Base-by-base conservation (phyloP, 2,113 vertebrate genomes). In the Triplophysa rosa region DNA sequence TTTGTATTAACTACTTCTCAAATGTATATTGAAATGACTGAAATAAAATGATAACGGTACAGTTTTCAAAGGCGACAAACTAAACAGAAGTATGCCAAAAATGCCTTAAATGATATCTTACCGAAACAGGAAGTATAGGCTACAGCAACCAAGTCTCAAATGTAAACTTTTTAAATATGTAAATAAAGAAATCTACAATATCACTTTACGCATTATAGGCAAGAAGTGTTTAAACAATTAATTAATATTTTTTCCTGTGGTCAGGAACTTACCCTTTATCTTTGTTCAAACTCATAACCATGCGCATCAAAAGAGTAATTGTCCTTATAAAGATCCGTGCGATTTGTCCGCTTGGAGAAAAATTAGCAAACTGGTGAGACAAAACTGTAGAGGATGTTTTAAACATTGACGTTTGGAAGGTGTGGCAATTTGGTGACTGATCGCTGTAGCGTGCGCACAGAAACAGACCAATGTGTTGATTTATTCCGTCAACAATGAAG, bases 381-480 rank as follows among this genome's bases (percentile, higher is more conserved):
- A 49, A 29, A 49, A 49, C 19, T 29, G 2, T 21, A 45, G n/a
- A 6, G 24, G 5, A 13, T 29, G 2, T 19, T 29, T n/a, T 49
- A 13, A 49, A 58, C 19, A 2, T 58, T 58, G 5, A 75, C 0
- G 58, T 49, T 62, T 62, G 21, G 17, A n/a, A 75, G 72, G 72
- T 75, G 72, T 75, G 72, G 72, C 45, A 42, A 29, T 29, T 63
- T 75, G 16, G 16, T 75, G 21, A 75, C 40, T 45, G 33, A 49
- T 47, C 40, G 21, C 40, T 13, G 23, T 24, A 19, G 13, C 16
- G 21, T 19, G 59, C 40, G 24, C 23, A 9, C 17, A 6, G 4
- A 42, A 73, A 59, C 9, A 72, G 8, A 19, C 14, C n/a, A 19
- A 58, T 16, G 19, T 58, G 54, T 2, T 21, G 8, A 7, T n/a